These are phyloP conservation scores for Sorex fumeus DNA, from an alignment of 2,113 vertebrate genomes.

Conservation along the genomic window DNA sequence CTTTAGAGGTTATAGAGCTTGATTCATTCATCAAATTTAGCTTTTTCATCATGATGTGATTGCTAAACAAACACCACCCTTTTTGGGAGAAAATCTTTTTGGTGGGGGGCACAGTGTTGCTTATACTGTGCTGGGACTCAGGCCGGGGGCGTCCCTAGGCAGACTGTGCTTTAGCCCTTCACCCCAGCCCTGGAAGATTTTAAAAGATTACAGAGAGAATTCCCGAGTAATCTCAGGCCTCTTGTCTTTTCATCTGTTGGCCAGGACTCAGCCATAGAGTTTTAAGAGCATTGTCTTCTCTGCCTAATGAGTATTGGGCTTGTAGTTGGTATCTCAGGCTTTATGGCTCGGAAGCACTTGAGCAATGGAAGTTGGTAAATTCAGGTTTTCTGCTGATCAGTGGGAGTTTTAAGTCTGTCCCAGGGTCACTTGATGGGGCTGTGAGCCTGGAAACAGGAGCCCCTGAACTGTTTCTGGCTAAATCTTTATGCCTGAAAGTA, in stretches of 20 bases:
- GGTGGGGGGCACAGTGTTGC: no score
- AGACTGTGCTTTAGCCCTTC: no score
- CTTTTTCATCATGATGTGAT: neutral
- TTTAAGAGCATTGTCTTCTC: neutral
- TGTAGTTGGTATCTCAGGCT: constrained; percentile 1
- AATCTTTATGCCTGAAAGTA: neutral
- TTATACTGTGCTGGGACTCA: no score
- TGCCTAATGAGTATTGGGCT: neutral
- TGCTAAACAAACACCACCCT: neutral
- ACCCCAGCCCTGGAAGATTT: no score
- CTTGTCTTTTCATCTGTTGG: neutral
- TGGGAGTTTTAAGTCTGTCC: neutral
- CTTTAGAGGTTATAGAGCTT: neutral
- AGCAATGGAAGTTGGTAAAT: constrained; percentile 8
- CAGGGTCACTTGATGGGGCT: neutral
- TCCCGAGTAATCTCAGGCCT: neutral
- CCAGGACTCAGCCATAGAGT: neutral
- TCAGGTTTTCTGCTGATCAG: neutral
- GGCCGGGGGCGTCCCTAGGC: no score
- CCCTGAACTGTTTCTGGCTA: neutral
- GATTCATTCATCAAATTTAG: neutral
- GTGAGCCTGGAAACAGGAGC: neutral
- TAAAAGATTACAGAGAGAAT: neutral
- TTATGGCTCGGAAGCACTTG: constrained; percentile 17
- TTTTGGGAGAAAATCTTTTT: neutral